Conservation (phyloP, 2,888 invertebrate genomes). For the Apotomis capreana region DNA sequence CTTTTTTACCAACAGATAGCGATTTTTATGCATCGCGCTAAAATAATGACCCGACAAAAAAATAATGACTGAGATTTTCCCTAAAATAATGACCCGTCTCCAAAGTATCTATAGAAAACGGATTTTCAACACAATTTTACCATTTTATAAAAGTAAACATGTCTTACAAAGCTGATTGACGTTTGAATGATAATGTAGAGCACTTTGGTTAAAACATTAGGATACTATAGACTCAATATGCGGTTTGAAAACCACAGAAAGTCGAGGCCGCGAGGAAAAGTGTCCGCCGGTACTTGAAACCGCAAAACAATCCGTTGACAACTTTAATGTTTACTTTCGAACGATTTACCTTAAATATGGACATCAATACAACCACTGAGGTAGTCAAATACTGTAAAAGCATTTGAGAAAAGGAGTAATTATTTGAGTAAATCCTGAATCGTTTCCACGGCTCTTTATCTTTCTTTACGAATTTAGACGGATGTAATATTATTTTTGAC, state of each 20-base stretch:
- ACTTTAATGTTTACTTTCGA: conserved; percentile 31
- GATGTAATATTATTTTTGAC: too few species aligned
- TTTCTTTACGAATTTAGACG: too few species aligned
- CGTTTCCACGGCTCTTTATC: too few species aligned
- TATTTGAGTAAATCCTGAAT: too few species aligned
- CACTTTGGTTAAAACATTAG: conserved; percentile 20
- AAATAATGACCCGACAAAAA: too few species aligned
- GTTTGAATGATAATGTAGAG: conserved; percentile 32
- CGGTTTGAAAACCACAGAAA: conserved; percentile 34
- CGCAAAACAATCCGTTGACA: conserved; percentile 35
- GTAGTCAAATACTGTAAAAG: background rate
- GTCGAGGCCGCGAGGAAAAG: conserved; percentile 30
- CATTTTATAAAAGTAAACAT: background rate
- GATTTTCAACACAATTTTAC: too few species aligned
- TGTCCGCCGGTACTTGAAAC: conserved; percentile 22
- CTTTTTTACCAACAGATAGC: too few species aligned
- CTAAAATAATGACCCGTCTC: too few species aligned
- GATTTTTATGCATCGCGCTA: too few species aligned
- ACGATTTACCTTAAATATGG: conserved; percentile 16
- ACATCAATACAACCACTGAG: conserved; percentile 10
- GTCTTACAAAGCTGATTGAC: conserved; percentile 1
- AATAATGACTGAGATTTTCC: too few species aligned
- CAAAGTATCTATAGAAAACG: too few species aligned
- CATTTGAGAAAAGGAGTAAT: too few species aligned
- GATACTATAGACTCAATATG: conserved; percentile 17